A percentile compares a stretch with the other conserved stretches of the same genome.
These are phyloP conservation scores for Tautogolabrus adspersus DNA, from an alignment of 2,113 vertebrate genomes.

Conservation along the genomic window DNA sequence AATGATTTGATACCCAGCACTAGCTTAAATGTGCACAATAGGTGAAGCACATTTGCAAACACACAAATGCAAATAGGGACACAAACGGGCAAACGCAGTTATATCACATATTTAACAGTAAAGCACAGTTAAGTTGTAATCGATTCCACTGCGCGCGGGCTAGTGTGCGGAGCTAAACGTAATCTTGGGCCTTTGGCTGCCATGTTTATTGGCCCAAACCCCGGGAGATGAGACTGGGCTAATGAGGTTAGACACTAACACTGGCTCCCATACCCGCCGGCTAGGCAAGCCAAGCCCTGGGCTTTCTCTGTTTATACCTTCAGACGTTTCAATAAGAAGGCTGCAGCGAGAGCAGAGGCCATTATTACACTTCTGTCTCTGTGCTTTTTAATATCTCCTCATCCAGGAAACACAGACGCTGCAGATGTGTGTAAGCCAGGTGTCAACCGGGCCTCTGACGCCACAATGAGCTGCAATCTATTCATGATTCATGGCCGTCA, in stretches of 20 bases:
- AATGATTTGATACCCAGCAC: background rate
- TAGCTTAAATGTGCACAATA: background rate
- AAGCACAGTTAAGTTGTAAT: slow-evolving; percentile 66
- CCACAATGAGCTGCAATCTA: slow-evolving; percentile 56
- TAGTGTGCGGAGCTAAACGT: slow-evolving; percentile 71
- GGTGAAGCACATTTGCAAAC: slow-evolving; percentile 16
- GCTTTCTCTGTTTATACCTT: slow-evolving; percentile 82
- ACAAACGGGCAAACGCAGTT: slow-evolving; percentile 34
- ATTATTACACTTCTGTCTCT: slow-evolving; percentile 80
- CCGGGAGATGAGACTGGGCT: slow-evolving; percentile 86
- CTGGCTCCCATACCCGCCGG: slow-evolving; percentile 73
- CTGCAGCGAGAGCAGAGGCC: slow-evolving; percentile 67
- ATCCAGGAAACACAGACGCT: slow-evolving; percentile 64
- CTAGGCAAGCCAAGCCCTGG: slow-evolving; percentile 69
- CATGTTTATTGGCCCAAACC: slow-evolving; percentile 85
- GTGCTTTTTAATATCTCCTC: slow-evolving; percentile 82
- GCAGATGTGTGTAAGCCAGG: slow-evolving; percentile 60
- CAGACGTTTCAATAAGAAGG: slow-evolving; percentile 83
- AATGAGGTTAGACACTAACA: slow-evolving; percentile 90
- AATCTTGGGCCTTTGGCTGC: slow-evolving; percentile 80
- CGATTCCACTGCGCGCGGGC: slow-evolving; percentile 65
- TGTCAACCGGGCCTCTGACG: slow-evolving; percentile 47
- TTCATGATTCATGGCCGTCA: slow-evolving; percentile 47
- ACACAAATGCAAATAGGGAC: slow-evolving; percentile 37
- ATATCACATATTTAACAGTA: slow-evolving; percentile 55